Evolutionary conservation across 2,797 vertebrate genomes (phyloP), one percentile per base, ranked within the genome.

Genomic region (Gallinago stenura): DNA sequence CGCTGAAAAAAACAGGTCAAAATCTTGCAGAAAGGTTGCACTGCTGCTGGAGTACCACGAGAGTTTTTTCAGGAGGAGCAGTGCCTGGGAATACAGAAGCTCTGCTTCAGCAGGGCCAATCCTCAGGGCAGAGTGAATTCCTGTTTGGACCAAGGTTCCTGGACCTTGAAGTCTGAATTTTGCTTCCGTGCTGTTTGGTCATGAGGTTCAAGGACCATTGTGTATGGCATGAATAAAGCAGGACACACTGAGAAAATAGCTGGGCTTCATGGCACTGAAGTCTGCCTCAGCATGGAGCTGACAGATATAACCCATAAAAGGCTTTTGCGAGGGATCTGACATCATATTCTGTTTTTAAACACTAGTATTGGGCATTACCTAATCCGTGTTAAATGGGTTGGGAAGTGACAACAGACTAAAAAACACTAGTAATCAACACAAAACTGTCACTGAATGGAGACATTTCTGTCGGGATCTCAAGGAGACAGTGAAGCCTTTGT

Each of bases 311-410:
- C 72, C 43, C 77, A 93, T 78, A 65, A 95, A 93, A 95, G 39
- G 35, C 43, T 91, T 88, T 57, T 79, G 64, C 33, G 54, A 50
- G 37, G 61, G n/a, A 71, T 53, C 76, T 95, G 94, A 95, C 89
- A 83, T 96, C 91, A 95, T 76, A 58, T 58, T 82, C 85, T 82
- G 90, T 16, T 95, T 95, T 97, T 91, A 90, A 93, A 69, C 73
- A 37, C 62, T 60, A 83, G 53, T 45, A 43, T 50, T 78, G 65
- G 54, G 85, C 88, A 95, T 96, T 96, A 95, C 92, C 90, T 95
- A 94, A 93, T 86, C 77, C 46, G 7, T 65, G 86, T 72, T 89
- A 95, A 94, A 90, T 61, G 80, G 88, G 77, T 69, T 93, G 90
- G 83, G 90, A 92, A 84, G 83, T 53, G 73, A 95, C 85, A 95